These are phyloP conservation scores for Rhopilema esculentum DNA, from an alignment of 30 jellyfish, hydroid and myxozoan species.

Conservation along the genomic window DNA sequence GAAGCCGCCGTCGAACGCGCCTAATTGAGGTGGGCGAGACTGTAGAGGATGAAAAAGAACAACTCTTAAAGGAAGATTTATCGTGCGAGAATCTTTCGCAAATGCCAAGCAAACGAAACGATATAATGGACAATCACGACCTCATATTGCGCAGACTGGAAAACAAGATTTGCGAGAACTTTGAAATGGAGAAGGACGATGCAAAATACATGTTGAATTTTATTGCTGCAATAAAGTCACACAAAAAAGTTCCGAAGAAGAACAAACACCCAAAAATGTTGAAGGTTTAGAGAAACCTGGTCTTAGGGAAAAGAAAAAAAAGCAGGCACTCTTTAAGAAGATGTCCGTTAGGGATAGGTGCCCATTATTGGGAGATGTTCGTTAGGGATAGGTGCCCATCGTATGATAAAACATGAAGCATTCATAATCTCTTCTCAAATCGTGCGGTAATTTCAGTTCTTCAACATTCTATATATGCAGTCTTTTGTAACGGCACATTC, in stretches of 20 bases:
- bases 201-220: neutral
- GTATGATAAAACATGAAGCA: too few relatives aligned
- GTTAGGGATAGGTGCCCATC: too few relatives aligned
- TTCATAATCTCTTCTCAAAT: too few relatives aligned
- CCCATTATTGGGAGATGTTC: too few relatives aligned
- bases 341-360: too few relatives aligned
- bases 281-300: neutral
- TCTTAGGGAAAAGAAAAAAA: too few relatives aligned
- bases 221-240: neutral
- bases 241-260: neutral
- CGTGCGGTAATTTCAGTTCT: too few relatives aligned
- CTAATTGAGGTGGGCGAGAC: neutral
- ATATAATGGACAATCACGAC: neutral
- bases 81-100: neutral
- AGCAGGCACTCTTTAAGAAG: too few relatives aligned
- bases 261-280: neutral
- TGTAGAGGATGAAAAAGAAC: neutral
- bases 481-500: too few relatives aligned
- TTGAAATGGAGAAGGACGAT: slow-evolving; percentile 5
- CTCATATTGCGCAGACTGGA: neutral
- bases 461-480: too few relatives aligned
- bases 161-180: slow-evolving; percentile 1
- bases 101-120: neutral
- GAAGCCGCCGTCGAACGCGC: neutral
- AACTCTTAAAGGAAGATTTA: neutral